Evolutionary conservation across 2,797 vertebrate species (phyloP).

Genomic region (Sebastes iracundus): DNA sequence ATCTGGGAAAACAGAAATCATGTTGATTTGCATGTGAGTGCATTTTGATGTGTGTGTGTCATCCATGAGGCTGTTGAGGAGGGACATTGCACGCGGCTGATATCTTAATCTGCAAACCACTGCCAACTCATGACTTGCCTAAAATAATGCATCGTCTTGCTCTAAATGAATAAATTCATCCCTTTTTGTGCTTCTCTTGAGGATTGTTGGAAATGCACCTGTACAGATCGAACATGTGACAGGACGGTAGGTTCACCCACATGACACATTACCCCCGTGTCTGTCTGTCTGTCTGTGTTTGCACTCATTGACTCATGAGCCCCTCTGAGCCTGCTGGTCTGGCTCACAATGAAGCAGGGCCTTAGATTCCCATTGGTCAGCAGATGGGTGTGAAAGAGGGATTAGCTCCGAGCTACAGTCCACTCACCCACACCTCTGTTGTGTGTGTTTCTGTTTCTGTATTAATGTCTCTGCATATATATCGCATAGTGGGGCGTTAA

Average conservation of each 20-base stretch:
- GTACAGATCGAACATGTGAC: not conserved
- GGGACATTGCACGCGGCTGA: not conserved
- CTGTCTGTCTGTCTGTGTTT: not conserved
- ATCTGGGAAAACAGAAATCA: not conserved
- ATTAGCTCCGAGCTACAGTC: slow-evolving; percentile 59
- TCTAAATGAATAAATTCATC: not conserved
- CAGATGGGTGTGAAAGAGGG: slow-evolving; percentile 74
- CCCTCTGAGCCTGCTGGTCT: slow-evolving; percentile 60
- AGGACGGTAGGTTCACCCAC: slow-evolving; percentile 2
- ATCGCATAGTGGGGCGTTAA: not conserved
- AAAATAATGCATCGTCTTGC: not conserved
- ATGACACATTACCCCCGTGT: slow-evolving; percentile 36
- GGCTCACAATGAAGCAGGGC: slow-evolving; percentile 61
- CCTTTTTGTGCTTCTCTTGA: not conserved
- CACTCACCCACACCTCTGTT: slow-evolving; percentile 35
- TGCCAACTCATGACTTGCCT: not conserved
- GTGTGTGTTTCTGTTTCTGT: slow-evolving; percentile 11
- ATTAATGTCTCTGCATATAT: not conserved
- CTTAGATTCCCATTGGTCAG: slow-evolving; percentile 76
- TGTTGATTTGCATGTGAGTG: not conserved
- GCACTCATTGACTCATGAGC: slow-evolving; percentile 56
- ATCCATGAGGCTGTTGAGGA: not conserved
- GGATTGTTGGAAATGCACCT: not conserved
- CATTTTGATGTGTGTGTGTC: not conserved
- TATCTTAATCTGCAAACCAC: slow-evolving; percentile 21